These are phyloP conservation scores for Lanius collurio DNA, from an alignment of 2,113 vertebrate species.

Conservation along the genomic window DNA sequence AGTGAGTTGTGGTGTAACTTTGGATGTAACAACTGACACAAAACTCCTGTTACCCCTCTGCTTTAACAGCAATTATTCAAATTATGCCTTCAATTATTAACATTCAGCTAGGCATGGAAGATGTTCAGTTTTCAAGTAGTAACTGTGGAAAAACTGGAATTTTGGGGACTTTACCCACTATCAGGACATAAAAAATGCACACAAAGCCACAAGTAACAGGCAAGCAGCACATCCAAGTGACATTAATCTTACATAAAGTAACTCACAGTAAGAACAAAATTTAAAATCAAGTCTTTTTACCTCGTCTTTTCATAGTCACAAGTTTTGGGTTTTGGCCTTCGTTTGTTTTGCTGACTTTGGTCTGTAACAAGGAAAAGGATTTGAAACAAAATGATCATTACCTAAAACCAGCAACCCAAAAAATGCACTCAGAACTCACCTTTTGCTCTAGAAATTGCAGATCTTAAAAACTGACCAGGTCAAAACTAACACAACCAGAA, in stretches of 20 bases:
- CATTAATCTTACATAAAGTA: not conserved
- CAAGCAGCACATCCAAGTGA: not conserved
- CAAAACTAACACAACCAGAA: not conserved
- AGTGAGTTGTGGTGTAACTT: not conserved
- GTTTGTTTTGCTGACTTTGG: conserved; percentile 57
- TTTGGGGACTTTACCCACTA: not conserved
- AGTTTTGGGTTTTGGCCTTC: conserved; percentile 51
- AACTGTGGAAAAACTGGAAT: not conserved
- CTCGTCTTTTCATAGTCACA: conserved; percentile 59
- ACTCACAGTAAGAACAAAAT: not conserved
- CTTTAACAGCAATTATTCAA: not conserved
- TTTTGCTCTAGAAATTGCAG: not conserved
- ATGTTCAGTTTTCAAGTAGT: not conserved
- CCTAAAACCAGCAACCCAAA: not conserved
- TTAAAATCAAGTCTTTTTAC: conserved; percentile 9
- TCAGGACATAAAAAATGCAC: not conserved
- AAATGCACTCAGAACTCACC: not conserved
- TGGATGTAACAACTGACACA: not conserved
- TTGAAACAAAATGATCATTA: not conserved
- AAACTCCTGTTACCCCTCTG: not conserved
- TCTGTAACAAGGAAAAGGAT: conserved; percentile 38
- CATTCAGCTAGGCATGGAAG: not conserved
- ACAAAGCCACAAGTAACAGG: not conserved
- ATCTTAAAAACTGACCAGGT: not conserved
- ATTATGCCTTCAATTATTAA: not conserved